phyloP scores from a whole-genome alignment of 2,888 invertebrate genomes.

The Disparrhopalites patrizii region DNA sequence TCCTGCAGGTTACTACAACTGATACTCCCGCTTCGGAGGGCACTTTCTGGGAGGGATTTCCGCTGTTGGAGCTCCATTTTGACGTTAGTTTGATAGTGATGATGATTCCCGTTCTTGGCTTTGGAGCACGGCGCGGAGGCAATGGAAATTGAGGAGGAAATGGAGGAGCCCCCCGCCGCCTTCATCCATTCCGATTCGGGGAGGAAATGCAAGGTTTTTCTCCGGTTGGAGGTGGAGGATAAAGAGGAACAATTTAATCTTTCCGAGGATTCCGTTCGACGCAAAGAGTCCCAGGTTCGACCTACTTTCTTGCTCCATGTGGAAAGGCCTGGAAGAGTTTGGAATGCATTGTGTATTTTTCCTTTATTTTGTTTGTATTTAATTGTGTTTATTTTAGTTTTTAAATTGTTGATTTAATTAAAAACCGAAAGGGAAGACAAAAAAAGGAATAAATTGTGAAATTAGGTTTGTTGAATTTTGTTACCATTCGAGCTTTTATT shows the following conservation, averaged over 20 bases:
- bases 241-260: slow-evolving; percentile 49
- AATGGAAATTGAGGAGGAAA: too few relatives aligned
- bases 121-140: slow-evolving; percentile 2
- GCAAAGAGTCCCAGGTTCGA: slow-evolving; percentile 60
- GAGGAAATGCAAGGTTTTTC: slow-evolving; percentile 42
- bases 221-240: slow-evolving; percentile 30
- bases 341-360: too few relatives aligned
- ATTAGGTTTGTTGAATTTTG: too few relatives aligned
- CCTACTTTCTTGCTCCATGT: slow-evolving; percentile 62
- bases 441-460: too few relatives aligned
- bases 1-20: neutral
- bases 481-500: neutral
- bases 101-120: too few relatives aligned
- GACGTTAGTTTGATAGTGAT: too few relatives aligned
- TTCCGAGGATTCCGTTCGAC: slow-evolving; percentile 60
- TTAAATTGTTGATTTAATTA: too few relatives aligned
- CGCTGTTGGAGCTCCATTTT: neutral
- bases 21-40: neutral
- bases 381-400: too few relatives aligned
- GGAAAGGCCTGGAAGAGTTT: slow-evolving; percentile 55
- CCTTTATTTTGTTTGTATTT: too few relatives aligned
- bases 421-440: too few relatives aligned
- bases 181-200: slow-evolving; percentile 29
- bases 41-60: neutral
- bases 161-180: too few relatives aligned